A percentile compares a stretch with the other conserved stretches of the same genome.
These are phyloP conservation scores for Idris sp. DNA, from an alignment of 1,140 invertebrate genomes.

Conservation along the genomic window DNA sequence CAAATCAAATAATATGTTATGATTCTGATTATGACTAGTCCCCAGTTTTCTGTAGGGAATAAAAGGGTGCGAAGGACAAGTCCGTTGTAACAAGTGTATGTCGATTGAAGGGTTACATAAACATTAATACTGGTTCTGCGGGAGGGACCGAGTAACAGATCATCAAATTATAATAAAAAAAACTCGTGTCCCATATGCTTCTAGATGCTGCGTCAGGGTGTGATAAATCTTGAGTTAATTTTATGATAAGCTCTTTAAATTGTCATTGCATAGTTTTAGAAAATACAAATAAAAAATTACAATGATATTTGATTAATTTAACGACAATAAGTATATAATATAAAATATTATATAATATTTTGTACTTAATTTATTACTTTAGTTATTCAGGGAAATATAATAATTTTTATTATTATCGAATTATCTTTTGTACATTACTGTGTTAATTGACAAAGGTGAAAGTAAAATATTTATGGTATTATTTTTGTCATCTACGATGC, in stretches of 20 bases:
- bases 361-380: too few species aligned
- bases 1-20: slow-evolving; percentile 30
- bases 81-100: slow-evolving; percentile 34
- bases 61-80: slow-evolving; percentile 21
- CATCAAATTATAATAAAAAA: slow-evolving; percentile 75
- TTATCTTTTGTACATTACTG: too few species aligned
- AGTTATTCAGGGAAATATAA: too few species aligned
- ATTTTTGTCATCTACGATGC: too few species aligned
- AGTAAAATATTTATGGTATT: too few species aligned
- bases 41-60: slow-evolving; percentile 20
- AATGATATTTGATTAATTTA: too few species aligned
- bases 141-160: slow-evolving; percentile 55
- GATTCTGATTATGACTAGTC: slow-evolving; percentile 32
- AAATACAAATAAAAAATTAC: too few species aligned
- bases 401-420: too few species aligned
- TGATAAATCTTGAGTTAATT: slow-evolving; percentile 32
- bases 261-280: too few species aligned
- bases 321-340: too few species aligned
- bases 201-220: slow-evolving; percentile 6
- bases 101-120: slow-evolving; percentile 61
- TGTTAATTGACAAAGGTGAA: too few species aligned
- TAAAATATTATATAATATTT: too few species aligned
- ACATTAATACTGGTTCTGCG: slow-evolving; percentile 62
- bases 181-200: slow-evolving; percentile 67
- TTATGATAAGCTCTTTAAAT: slow-evolving; percentile 52